These are phyloP conservation scores for Himalopsyche phryganea DNA, from an alignment of 1,140 invertebrate species.

Conservation along the genomic window DNA sequence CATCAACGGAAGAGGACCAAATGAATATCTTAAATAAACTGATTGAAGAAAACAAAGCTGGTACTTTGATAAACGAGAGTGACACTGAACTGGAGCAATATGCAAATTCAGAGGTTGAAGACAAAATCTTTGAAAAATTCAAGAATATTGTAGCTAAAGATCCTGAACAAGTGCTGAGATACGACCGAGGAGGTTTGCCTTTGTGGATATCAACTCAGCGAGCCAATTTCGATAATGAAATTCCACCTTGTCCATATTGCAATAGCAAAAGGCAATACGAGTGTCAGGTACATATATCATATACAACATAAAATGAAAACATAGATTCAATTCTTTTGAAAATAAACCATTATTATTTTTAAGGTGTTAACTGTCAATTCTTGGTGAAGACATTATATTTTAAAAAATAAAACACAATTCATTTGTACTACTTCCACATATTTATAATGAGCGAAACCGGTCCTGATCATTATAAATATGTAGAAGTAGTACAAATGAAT, in stretches of 20 bases:
- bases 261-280: slow-evolving; percentile 77
- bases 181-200: slow-evolving; percentile 71
- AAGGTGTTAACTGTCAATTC: too few relatives aligned
- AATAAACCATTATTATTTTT: too few relatives aligned
- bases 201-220: slow-evolving; percentile 71
- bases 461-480: too few relatives aligned
- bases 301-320: not conserved
- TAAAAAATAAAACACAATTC: too few relatives aligned
- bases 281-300: slow-evolving; percentile 68
- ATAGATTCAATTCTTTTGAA: too few relatives aligned
- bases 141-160: slow-evolving; percentile 57
- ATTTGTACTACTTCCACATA: too few relatives aligned
- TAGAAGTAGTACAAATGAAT: too few relatives aligned
- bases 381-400: too few relatives aligned
- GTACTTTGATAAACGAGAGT: slow-evolving; percentile 58
- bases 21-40: slow-evolving; percentile 65
- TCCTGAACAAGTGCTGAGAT: slow-evolving; percentile 78
- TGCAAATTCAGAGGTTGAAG: slow-evolving; percentile 56
- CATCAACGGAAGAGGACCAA: slow-evolving; percentile 53
- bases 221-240: slow-evolving; percentile 33
- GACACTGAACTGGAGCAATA: slow-evolving; percentile 63
- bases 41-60: slow-evolving; percentile 60
- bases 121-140: slow-evolving; percentile 73
- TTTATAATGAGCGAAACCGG: too few relatives aligned
- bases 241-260: slow-evolving; percentile 75